These are phyloP conservation scores for Xenus cinereus DNA, from an alignment of 2,113 vertebrate genomes.

Conservation along the genomic window DNA sequence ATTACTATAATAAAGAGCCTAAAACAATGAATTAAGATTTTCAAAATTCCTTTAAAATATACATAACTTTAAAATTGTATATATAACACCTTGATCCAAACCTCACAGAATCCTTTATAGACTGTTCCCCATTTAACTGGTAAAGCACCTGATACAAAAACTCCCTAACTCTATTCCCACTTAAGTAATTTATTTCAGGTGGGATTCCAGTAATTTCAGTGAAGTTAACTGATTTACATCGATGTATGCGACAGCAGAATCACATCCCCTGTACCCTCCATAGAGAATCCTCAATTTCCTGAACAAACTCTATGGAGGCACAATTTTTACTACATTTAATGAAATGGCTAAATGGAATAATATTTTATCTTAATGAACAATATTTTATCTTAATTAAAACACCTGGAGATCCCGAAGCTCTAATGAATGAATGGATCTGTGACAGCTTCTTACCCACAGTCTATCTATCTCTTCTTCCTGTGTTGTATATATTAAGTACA, in stretches of 20 bases:
- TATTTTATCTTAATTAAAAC: conserved; percentile 2
- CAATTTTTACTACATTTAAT: not conserved
- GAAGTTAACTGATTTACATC: not conserved
- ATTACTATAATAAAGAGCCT: not conserved
- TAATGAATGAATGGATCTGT: not conserved
- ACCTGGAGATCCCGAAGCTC: not conserved
- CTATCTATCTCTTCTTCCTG: not conserved
- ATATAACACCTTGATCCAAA: not conserved
- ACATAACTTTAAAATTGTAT: not conserved
- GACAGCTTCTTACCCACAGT: not conserved
- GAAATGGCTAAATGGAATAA: not conserved
- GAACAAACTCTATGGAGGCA: not conserved
- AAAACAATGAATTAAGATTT: not conserved
- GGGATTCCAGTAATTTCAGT: not conserved
- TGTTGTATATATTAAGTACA: not conserved
- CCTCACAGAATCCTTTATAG: not conserved
- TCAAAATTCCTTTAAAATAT: not conserved
- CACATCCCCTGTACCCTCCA: not conserved
- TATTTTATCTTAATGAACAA: not conserved
- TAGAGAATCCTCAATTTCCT: not conserved
- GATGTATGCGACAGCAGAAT: not conserved
- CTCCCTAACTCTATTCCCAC: not conserved
- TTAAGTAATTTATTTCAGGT: not conserved
- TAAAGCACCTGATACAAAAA: not conserved
- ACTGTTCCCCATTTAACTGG: not conserved